phyloP scores from a whole-genome alignment of 2,888 invertebrate genomes.

The Ophion obscuratus region DNA sequence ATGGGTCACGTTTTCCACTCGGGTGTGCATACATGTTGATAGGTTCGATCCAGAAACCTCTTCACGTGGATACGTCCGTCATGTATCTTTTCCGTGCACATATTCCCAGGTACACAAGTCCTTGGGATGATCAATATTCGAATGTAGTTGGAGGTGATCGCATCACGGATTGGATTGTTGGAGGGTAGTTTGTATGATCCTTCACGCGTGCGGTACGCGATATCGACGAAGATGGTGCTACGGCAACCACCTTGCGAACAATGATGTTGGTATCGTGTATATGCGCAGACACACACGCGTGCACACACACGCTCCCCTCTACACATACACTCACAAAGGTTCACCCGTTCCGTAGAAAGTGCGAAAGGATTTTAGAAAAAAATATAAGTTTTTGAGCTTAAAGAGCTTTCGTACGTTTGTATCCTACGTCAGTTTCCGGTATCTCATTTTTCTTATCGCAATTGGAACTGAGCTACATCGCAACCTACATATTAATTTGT shows the following conservation, averaged over 20 bases:
- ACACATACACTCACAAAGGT: not conserved
- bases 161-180: conserved; percentile 17
- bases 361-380: not conserved
- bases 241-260: conserved; percentile 16
- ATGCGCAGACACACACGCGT: not conserved
- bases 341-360: not conserved
- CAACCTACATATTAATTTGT: no score
- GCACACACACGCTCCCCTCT: no score
- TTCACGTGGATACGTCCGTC: conserved; percentile 45
- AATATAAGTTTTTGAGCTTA: not conserved
- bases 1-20: no score
- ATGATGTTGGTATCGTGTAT: not conserved
- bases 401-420: not conserved
- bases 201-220: not conserved
- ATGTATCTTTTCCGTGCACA: conserved; percentile 37
- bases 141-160: conserved; percentile 54
- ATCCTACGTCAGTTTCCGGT: not conserved
- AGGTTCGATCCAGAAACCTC: conserved; percentile 15
- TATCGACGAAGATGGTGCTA: not conserved
- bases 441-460: not conserved
- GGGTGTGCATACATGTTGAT: not conserved
- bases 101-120: conserved; percentile 34
- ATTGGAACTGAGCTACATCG: no score
- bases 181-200: conserved; percentile 12
- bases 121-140: conserved; percentile 63